phyloP scores from a whole-genome alignment of 2,888 invertebrate species.

The Empis livida region DNA sequence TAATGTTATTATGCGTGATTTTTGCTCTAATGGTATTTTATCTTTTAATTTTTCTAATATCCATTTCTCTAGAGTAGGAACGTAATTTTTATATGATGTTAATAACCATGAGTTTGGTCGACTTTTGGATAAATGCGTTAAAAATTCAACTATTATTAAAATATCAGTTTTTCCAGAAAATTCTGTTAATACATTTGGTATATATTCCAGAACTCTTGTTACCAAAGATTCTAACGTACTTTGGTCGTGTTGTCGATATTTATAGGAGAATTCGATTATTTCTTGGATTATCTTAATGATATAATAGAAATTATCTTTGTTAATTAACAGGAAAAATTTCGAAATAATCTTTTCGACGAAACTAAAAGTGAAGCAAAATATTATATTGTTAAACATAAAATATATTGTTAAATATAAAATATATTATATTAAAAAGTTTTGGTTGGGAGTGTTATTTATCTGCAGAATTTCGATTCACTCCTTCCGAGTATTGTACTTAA shows the following conservation, averaged over 20 bases:
- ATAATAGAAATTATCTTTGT: constrained; percentile 17
- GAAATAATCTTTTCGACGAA: constrained; percentile 17
- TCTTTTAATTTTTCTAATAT: constrained; percentile 11
- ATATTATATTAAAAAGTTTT: neutral
- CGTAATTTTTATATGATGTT: constrained; percentile 7
- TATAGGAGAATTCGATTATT: constrained; percentile 20
- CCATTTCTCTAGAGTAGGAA: constrained; percentile 12
- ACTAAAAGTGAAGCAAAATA: constrained; percentile 5
- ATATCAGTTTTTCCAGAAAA: constrained; percentile 3
- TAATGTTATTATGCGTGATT: constrained; percentile 19
- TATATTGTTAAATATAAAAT: too few species aligned
- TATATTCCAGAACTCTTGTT: constrained; percentile 16
- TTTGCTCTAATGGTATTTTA: constrained; percentile 15
- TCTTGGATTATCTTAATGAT: constrained; percentile 24
- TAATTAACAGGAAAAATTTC: constrained; percentile 14
- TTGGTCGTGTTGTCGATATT: constrained; percentile 13
- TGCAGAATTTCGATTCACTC: neutral
- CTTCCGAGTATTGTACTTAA: too few species aligned
- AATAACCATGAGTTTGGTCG: constrained; percentile 11
- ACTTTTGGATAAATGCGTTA: constrained; percentile 6
- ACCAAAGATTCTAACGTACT: constrained; percentile 15
- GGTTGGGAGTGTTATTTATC: neutral
- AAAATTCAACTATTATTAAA: neutral
- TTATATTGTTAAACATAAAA: too few species aligned
- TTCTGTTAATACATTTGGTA: constrained; percentile 6